Evolutionary conservation across 2,113 vertebrate genomes (phyloP).

Genomic region (Hepsetus odoe): DNA sequence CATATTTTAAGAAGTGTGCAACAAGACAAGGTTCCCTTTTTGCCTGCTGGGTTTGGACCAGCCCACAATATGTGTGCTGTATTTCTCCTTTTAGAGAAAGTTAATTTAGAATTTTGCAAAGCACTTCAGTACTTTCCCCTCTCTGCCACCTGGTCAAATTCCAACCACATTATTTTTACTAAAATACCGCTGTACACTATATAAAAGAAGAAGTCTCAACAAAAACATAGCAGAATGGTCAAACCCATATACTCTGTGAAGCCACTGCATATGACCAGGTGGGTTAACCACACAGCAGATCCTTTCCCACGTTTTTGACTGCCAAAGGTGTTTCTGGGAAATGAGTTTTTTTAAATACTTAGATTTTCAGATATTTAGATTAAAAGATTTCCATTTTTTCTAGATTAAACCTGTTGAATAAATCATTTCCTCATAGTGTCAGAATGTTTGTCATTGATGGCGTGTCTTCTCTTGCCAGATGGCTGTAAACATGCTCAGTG

Average conservation of each 20-base stretch:
- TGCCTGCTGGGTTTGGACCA: not conserved
- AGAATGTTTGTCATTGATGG: not conserved
- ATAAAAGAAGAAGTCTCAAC: constrained; percentile 15
- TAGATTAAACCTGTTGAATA: too few relatives aligned
- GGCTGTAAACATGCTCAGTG: not conserved
- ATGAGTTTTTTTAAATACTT: too few relatives aligned
- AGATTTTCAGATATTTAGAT: too few relatives aligned
- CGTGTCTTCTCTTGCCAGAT: not conserved
- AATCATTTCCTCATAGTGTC: not conserved
- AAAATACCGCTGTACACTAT: not conserved
- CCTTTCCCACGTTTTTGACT: not conserved
- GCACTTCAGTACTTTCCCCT: not conserved
- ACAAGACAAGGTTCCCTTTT: not conserved
- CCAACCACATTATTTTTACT: not conserved
- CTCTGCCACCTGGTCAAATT: not conserved
- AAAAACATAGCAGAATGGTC: constrained; percentile 1
- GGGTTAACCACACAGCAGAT: not conserved
- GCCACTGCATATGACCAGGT: not conserved
- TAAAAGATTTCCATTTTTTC: too few relatives aligned
- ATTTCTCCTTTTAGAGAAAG: not conserved
- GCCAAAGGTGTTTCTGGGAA: not conserved
- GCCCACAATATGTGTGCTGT: not conserved
- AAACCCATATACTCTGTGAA: not conserved
- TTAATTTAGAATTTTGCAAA: not conserved
- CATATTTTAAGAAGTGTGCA: not conserved